Conservation (phyloP, 1,140 invertebrate genomes). For the Pristionchus pacificus region DNA sequence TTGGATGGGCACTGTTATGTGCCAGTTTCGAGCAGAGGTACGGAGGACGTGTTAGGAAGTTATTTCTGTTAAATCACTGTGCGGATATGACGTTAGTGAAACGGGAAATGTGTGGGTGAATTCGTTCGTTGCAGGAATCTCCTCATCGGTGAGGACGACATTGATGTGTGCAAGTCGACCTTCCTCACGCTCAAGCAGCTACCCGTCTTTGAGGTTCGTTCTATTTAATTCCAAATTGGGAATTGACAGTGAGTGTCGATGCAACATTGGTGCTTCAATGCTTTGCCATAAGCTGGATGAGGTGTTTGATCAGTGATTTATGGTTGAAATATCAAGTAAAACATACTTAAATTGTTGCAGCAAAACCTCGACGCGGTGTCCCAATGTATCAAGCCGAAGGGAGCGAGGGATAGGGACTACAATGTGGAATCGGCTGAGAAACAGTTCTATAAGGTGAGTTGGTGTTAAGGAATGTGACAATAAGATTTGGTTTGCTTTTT, state of each 20-base stretch:
- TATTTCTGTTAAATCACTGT: too few species aligned
- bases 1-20: not conserved
- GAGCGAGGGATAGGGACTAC: conserved; percentile 31
- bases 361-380: conserved; percentile 65
- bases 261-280: too few species aligned
- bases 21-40: not conserved
- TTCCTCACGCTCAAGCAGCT: conserved; percentile 77
- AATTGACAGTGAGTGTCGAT: not conserved
- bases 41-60: too few species aligned
- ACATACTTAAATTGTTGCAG: too few species aligned
- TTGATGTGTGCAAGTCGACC: conserved; percentile 81
- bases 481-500: not conserved
- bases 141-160: conserved; percentile 80
- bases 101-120: too few species aligned
- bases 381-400: conserved; percentile 65
- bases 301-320: too few species aligned
- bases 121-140: too few species aligned
- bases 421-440: conserved; percentile 21
- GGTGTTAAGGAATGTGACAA: too few species aligned
- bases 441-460: conserved; percentile 29
- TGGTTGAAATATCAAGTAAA: too few species aligned
- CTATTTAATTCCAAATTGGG: not conserved
- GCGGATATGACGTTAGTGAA: too few species aligned
- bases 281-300: too few species aligned
- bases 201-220: conserved; percentile 68